Base-by-base conservation (phyloP, 2,797 vertebrate genomes). In the Dromococcyx pavoninus region DNA sequence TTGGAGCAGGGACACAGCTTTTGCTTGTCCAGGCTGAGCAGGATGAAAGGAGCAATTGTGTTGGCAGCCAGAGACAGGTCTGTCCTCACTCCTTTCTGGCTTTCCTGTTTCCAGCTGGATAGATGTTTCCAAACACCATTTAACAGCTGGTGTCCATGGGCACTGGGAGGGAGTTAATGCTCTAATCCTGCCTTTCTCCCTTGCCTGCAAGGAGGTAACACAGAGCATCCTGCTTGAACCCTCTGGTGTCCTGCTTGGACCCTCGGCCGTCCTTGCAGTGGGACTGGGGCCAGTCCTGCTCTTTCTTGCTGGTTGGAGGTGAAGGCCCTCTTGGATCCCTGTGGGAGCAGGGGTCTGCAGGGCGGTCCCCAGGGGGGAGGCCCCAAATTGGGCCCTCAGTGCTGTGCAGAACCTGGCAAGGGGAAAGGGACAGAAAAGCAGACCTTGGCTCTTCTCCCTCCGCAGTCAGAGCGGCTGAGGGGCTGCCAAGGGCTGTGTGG, bases 401-500 rank as follows among this genome's bases (percentile, higher is more conserved):
- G 1, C 41, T 72, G 50, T 50, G 46, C 69, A 75, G 70, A 94
- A 54, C 50, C 87, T 91, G 94, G 91, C 89, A 81, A 78, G 51
- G 39, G 82, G 46, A 94, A 80, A 32, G 11, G 56, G 76, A 92
- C 74, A 85, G 62, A 61, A 87, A 79, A 91, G 56, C 67, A 79
- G 60, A 43, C n/a, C 27, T 93, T 91, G 86, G 93, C 91, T 92
- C 69, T 72, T 67, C 54, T 92, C 61, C 54, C 9, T 80, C 50
- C 5, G 1, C 61, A 79, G 58, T 25, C 1, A 0, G 80, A 56
- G 78, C 3, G 0, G 57, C 30, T 46, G 69, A 65, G 64, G 86
- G 33, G 35, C 94, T 89, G 95, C 91, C 91, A 92, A 83, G 70
- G 75, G 57, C 78, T 92, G 75, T 23, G 46, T 14, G 3, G 92